These are phyloP conservation scores for Sisyra terminalis DNA, from an alignment of 2,888 invertebrate genomes.

Conservation along the genomic window DNA sequence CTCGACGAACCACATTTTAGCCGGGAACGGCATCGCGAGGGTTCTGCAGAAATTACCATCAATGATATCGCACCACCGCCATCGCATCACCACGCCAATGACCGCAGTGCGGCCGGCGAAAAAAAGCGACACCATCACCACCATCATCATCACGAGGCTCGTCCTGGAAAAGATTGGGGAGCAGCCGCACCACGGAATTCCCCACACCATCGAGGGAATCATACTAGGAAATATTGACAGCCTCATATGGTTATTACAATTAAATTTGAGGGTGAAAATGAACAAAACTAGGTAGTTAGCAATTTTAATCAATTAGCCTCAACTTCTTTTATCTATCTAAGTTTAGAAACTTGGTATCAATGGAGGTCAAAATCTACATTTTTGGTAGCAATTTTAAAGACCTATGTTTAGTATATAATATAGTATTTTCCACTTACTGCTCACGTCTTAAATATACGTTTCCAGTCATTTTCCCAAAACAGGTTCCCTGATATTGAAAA, in stretches of 20 bases:
- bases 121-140: slow-evolving; percentile 58
- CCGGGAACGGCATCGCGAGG: slow-evolving; percentile 34
- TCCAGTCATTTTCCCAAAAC: no score
- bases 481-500: no score
- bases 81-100: slow-evolving; percentile 21
- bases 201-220: slow-evolving; percentile 19
- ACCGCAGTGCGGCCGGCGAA: slow-evolving; percentile 29
- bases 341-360: no score
- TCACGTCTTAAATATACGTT: no score
- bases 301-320: not conserved
- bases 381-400: no score
- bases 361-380: no score
- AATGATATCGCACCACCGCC: slow-evolving; percentile 32
- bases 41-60: slow-evolving; percentile 54
- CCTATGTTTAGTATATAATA: no score
- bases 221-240: slow-evolving; percentile 34
- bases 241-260: slow-evolving; percentile 24
- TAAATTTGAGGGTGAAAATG: slow-evolving; percentile 18
- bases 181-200: slow-evolving; percentile 30
- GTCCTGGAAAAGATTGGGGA: slow-evolving; percentile 37
- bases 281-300: not conserved
- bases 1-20: slow-evolving; percentile 39
- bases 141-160: slow-evolving; percentile 52
- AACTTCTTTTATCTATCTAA: no score
- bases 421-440: no score